These are phyloP conservation scores for Chymomyza caudatula DNA, from an alignment of 2,888 invertebrate species.

Conservation along the genomic window DNA sequence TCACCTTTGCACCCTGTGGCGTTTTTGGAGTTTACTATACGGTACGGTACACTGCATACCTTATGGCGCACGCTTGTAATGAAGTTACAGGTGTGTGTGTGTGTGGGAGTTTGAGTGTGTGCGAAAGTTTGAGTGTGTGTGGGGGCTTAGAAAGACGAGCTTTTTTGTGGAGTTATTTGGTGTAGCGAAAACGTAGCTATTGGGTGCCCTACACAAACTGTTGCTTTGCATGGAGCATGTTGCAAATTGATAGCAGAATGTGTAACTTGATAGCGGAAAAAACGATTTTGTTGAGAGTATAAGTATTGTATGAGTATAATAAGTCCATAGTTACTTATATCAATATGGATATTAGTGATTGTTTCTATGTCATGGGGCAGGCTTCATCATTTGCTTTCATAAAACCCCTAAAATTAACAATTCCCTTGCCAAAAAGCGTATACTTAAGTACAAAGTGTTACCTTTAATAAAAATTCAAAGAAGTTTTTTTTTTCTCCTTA, in stretches of 20 bases:
- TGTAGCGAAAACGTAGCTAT: no score
- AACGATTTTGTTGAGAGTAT: background rate
- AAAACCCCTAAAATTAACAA: no score
- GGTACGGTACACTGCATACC: conserved; percentile 46
- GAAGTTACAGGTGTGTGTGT: conserved; percentile 62
- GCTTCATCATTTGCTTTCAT: no score
- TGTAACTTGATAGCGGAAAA: background rate
- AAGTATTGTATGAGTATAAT: background rate
- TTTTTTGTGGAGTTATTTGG: background rate
- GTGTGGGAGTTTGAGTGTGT: no score
- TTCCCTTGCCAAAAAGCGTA: no score
- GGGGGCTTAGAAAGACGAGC: background rate
- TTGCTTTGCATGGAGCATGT: background rate
- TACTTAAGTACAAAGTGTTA: no score
- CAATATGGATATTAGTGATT: no score
- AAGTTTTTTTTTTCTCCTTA: no score
- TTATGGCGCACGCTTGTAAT: conserved; percentile 46
- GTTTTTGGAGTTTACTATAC: conserved; percentile 18
- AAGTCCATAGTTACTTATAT: background rate
- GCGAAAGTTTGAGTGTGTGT: no score
- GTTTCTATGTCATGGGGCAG: no score
- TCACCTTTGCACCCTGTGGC: conserved; percentile 23
- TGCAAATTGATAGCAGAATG: background rate
- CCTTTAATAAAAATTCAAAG: no score
- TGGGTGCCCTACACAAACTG: background rate